phyloP scores from a whole-genome alignment of 2,888 invertebrate genomes.

The Caenorhabditis panamensis region DNA sequence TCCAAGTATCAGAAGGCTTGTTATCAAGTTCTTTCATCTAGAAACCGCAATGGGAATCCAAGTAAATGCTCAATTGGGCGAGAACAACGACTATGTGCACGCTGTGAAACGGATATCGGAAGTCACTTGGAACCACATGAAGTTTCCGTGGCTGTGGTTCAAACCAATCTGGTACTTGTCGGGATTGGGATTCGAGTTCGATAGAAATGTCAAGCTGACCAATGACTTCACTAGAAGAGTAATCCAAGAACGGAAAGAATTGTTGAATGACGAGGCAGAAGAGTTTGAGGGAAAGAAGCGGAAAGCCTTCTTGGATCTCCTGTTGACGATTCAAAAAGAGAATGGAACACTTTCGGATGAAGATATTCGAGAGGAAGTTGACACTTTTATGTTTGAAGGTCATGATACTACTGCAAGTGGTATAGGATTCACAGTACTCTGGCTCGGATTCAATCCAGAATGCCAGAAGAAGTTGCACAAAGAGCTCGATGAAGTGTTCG shows the following conservation, averaged over 20 bases:
- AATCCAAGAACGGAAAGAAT: slow-evolving; percentile 56
- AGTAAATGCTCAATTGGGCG: slow-evolving; percentile 72
- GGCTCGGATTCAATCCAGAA: slow-evolving; percentile 81
- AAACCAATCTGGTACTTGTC: slow-evolving; percentile 85
- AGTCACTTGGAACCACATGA: slow-evolving; percentile 67
- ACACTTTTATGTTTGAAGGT: slow-evolving; percentile 83
- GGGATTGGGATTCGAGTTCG: slow-evolving; percentile 79
- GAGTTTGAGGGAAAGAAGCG: slow-evolving; percentile 31
- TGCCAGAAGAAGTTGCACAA: slow-evolving; percentile 78
- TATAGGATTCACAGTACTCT: slow-evolving; percentile 82
- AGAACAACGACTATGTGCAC: slow-evolving; percentile 73
- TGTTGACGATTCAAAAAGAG: slow-evolving; percentile 81
- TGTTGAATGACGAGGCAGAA: slow-evolving; percentile 30
- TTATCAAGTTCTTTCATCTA: slow-evolving; percentile 58
- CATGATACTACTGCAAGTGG: slow-evolving; percentile 83
- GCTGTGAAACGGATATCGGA: slow-evolving; percentile 72
- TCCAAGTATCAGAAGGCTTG: too few species aligned
- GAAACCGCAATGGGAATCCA: slow-evolving; percentile 78
- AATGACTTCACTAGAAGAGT: slow-evolving; percentile 71
- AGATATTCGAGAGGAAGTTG: slow-evolving; percentile 82
- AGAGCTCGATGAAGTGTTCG: slow-evolving; percentile 69
- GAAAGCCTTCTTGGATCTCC: slow-evolving; percentile 83
- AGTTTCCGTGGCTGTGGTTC: slow-evolving; percentile 82
- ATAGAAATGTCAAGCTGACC: slow-evolving; percentile 60
- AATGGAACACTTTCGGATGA: slow-evolving; percentile 81